Conservation (phyloP, 2,888 invertebrate genomes). For the Entomobrya proxima region DNA sequence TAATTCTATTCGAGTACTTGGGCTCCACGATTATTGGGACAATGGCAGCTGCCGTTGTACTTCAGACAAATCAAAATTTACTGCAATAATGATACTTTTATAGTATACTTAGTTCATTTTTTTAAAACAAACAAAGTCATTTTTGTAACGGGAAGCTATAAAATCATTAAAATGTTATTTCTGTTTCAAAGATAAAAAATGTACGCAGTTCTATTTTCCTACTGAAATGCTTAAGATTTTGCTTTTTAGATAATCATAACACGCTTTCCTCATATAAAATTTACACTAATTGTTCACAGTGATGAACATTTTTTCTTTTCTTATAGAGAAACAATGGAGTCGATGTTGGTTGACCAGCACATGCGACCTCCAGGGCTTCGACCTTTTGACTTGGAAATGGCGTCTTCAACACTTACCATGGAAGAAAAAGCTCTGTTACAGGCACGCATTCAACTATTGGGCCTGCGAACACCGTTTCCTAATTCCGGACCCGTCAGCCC, state of each 20-base stretch:
- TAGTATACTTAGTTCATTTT: neutral
- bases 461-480: conserved; percentile 73
- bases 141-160: neutral
- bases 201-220: neutral
- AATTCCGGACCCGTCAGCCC: conserved; percentile 62
- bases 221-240: neutral
- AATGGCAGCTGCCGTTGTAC: conserved; percentile 1
- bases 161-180: neutral
- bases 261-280: neutral
- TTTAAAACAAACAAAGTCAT: neutral
- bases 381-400: conserved; percentile 84
- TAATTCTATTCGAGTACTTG: neutral
- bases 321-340: conserved; percentile 92
- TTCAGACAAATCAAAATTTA: neutral
- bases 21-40: neutral
- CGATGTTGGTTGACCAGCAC: conserved; percentile 90
- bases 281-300: conserved; percentile 61
- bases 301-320: conserved; percentile 61
- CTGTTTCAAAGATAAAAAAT: neutral
- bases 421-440: conserved; percentile 88
- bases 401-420: conserved; percentile 80
- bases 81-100: neutral
- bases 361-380: conserved; percentile 87
- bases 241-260: neutral
- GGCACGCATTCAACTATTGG: conserved; percentile 85